Conservation (phyloP, 2,888 invertebrate species). For the Nezara viridula region DNA sequence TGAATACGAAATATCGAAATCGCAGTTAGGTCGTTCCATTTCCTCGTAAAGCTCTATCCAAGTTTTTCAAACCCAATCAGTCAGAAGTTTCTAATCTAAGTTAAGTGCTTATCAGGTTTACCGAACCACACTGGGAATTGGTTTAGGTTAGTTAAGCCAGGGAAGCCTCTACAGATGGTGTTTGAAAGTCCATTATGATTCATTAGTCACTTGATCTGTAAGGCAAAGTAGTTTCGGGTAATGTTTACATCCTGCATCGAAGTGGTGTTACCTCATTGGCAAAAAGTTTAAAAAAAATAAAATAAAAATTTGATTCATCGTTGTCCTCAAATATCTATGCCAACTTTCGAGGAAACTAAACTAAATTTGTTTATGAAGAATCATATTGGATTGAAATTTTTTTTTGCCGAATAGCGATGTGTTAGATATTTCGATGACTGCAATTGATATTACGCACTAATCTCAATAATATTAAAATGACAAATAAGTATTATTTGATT, state of each 20-base stretch:
- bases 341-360: too few species aligned
- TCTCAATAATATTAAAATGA: too few species aligned
- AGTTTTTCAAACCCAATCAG: conserved; percentile 30
- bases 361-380: too few species aligned
- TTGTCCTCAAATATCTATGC: too few species aligned
- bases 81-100: conserved; percentile 27
- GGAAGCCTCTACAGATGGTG: background rate
- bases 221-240: background rate
- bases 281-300: too few species aligned
- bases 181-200: background rate
- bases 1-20: background rate
- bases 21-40: background rate
- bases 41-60: background rate
- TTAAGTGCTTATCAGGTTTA: conserved; percentile 31
- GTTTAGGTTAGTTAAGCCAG: conserved; percentile 28
- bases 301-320: too few species aligned
- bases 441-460: too few species aligned
- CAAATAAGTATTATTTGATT: too few species aligned
- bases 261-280: background rate
- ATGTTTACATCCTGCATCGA: background rate
- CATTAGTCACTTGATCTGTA: background rate
- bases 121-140: conserved; percentile 8
- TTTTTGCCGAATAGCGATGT: too few species aligned
- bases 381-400: too few species aligned
- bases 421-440: too few species aligned